Percentiles rank a stretch among this genome's conserved stretches.
These are phyloP conservation scores for Chaetodon trifasciatus DNA, from an alignment of 2,797 vertebrate species.

Conservation along the genomic window DNA sequence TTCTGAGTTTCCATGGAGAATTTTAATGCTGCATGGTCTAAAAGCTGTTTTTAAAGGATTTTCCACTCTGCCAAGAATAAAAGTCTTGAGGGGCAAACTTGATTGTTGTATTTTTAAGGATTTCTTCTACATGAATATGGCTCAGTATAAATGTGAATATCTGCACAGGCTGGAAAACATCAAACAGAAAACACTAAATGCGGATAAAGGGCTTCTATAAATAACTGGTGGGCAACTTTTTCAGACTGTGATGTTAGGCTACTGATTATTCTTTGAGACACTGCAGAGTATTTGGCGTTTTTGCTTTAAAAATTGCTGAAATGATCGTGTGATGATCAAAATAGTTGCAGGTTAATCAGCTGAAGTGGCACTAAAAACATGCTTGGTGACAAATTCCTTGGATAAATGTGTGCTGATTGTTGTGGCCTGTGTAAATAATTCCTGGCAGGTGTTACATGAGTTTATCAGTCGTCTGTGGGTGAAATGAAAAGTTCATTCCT, in stretches of 20 bases:
- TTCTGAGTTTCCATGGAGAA: constrained; percentile 39
- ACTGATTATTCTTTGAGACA: neutral
- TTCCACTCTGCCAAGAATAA: constrained; percentile 35
- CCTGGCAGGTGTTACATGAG: neutral
- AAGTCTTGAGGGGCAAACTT: constrained; percentile 27
- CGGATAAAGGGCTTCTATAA: neutral
- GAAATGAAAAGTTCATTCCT: constrained; percentile 39
- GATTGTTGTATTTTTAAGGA: constrained; percentile 16
- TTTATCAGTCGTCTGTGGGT: constrained; percentile 13
- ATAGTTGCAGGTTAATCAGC: neutral
- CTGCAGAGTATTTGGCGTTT: neutral
- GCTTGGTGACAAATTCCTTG: neutral
- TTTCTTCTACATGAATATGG: neutral
- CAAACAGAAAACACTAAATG: neutral
- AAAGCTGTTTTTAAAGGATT: constrained; percentile 33
- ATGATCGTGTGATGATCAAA: neutral
- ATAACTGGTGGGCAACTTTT: neutral
- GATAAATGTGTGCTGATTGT: neutral
- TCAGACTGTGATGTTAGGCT: neutral
- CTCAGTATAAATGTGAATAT: neutral
- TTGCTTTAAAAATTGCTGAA: neutral
- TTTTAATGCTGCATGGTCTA: neutral
- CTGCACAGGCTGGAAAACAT: constrained; percentile 1
- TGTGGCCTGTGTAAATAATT: neutral
- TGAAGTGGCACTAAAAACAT: neutral